Evolutionary conservation across 2,113 vertebrate genomes (phyloP), one percentile per base, ranked within the genome.

Genomic region (Chinchilla lanigera): DNA sequence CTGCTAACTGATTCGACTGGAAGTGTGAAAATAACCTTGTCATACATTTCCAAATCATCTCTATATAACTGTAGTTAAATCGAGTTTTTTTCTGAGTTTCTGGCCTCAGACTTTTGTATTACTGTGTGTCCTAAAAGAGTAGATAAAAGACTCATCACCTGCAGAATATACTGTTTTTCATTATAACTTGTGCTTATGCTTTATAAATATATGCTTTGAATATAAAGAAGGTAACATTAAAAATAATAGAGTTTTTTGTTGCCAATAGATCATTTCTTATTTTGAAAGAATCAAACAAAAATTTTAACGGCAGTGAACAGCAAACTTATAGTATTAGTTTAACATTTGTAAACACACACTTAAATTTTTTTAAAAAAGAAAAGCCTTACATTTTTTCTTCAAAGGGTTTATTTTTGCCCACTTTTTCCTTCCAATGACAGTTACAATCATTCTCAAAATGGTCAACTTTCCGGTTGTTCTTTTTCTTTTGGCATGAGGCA

Each of bases 361-460:
- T 97, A 84, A 90, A 81, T 38, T 83, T 93, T 93, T 86, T 86
- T 89, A 28, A 19, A 0, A 38, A 90, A 94, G 38, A 86, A 90
- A 95, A 93, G 1, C 4, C 10, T 81, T 86, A 28, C 88, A 11
- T 90, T 86, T 93, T 93, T 83, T 30, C n/a, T 89, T 78, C 82
- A 71, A 58, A 73, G 35, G 97, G n/a, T 95, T 65, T 93, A 71
- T 96, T 56, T 95, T 89, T 94, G 38, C 14, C 80, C 52, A 7
- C 95, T 89, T 78, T n/a, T 7, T 6, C 26, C 26, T 28, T 95
- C 61, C 41, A 90, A 83, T n/a, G 54, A 96, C 77, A 86, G n/a
- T 96, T 93, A 97, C 7, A 1, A 12, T 94, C 50, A 93, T 97
- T 97, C 54, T 98, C 96, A 93, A 89, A 95, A 94, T 86, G 89